Conservation (phyloP, 2,888 invertebrate species). For the Drosophila bunnanda region DNA sequence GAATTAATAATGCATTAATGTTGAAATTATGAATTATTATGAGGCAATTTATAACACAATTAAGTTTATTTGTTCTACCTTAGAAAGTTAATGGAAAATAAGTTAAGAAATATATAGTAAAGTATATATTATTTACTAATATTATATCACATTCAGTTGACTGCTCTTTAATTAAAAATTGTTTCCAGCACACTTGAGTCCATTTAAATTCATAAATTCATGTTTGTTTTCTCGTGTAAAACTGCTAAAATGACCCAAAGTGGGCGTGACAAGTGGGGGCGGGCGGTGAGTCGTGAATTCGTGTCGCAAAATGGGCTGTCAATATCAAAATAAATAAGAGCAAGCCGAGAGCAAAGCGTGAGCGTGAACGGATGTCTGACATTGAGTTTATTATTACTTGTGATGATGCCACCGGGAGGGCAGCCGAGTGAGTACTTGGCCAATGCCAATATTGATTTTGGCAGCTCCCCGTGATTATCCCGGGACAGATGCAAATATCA, state of each 20-base stretch:
- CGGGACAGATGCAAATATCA: conserved; percentile 28
- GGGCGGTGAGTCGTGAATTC: conserved; percentile 7
- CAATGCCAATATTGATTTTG: conserved; percentile 53
- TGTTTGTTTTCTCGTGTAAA: conserved; percentile 18
- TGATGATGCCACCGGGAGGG: conserved; percentile 20
- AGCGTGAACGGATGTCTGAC: conserved; percentile 20
- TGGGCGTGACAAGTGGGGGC: conserved; percentile 21
- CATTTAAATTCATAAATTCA: conserved; percentile 37
- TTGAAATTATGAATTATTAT: no score
- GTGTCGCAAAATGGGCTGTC: conserved; percentile 14
- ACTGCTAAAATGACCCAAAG: conserved; percentile 12
- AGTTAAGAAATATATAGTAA: no score
- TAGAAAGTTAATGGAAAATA: no score
- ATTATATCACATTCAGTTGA: no score
- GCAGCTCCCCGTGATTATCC: conserved; percentile 22
- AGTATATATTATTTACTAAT: neutral
- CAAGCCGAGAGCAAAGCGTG: neutral
- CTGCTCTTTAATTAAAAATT: neutral
- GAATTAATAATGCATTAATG: no score
- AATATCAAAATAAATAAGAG: conserved; percentile 22
- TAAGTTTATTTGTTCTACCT: no score
- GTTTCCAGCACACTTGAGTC: neutral
- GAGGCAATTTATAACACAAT: no score
- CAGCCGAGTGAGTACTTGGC: conserved; percentile 12
- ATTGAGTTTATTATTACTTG: conserved; percentile 35